phyloP scores from a whole-genome alignment of 2,113 vertebrate genomes.

The Macrotis lagotis region DNA sequence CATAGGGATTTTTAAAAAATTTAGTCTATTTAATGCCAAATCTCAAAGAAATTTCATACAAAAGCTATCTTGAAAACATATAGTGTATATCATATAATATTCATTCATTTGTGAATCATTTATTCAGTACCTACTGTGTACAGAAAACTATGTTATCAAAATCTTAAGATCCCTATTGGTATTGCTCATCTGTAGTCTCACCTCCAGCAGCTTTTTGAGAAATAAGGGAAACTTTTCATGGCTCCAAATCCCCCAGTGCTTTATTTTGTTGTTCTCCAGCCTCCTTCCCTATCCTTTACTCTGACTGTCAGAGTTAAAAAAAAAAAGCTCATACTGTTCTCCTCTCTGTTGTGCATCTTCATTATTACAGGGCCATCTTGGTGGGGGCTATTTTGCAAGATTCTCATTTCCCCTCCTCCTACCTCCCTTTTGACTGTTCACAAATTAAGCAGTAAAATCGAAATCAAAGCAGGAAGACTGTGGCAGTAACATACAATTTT shows the following conservation, averaged over 20 bases:
- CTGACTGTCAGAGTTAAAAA: conserved; percentile 56
- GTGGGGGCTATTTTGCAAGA: conserved; percentile 15
- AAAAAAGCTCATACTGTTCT: conserved; percentile 61
- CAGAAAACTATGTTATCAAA: not conserved
- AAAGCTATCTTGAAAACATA: not conserved
- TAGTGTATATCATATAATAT: not conserved
- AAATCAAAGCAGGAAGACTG: conserved; percentile 69
- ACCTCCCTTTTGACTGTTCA: not conserved
- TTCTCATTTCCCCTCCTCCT: not conserved
- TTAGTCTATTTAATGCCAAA: not conserved
- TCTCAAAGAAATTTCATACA: not conserved
- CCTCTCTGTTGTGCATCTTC: conserved; percentile 54
- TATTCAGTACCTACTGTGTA: not conserved
- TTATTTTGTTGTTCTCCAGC: not conserved
- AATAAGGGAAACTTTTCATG: not conserved
- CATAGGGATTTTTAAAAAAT: not conserved
- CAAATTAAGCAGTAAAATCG: conserved; percentile 76
- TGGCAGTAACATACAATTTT: conserved; percentile 69
- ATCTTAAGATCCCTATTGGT: not conserved
- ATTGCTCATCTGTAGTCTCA: not conserved
- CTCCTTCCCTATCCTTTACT: conserved; percentile 56
- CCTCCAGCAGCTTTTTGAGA: not conserved
- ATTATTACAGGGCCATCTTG: conserved; percentile 57
- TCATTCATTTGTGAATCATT: not conserved
- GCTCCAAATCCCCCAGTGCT: conserved; percentile 45